Conservation (phyloP, 2,888 invertebrate species). For the Tenthredo amoena region DNA sequence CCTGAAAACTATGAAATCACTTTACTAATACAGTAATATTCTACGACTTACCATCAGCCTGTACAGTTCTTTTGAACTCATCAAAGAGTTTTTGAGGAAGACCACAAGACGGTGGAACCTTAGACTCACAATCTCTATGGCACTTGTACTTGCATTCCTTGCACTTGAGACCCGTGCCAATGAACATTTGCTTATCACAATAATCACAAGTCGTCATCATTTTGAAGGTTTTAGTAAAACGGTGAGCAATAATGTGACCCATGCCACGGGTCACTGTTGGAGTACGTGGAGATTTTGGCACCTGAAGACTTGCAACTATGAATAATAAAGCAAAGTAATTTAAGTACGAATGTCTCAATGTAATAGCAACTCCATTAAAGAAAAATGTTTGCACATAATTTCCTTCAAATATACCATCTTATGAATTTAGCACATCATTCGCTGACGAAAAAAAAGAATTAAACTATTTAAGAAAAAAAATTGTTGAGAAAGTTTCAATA, state of each 20-base stretch:
- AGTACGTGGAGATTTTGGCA: constrained; percentile 87
- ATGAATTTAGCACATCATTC: background rate
- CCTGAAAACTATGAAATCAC: background rate
- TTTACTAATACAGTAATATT: constrained; percentile 38
- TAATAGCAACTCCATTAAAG: background rate
- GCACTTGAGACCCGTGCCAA: constrained; percentile 91
- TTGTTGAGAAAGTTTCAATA: too few species aligned
- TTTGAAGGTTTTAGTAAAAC: constrained; percentile 93
- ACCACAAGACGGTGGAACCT: constrained; percentile 96
- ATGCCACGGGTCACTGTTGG: constrained; percentile 88
- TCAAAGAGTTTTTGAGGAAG: constrained; percentile 92
- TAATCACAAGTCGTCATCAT: constrained; percentile 94
- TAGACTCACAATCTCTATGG: constrained; percentile 92
- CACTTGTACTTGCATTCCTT: constrained; percentile 97
- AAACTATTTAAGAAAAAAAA: background rate
- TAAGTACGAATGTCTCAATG: background rate
- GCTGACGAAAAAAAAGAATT: background rate
- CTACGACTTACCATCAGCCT: constrained; percentile 80
- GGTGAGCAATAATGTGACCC: constrained; percentile 94
- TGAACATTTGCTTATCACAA: constrained; percentile 93
- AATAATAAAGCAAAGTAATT: constrained; percentile 56
- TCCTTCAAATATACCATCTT: background rate
- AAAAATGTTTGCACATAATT: background rate
- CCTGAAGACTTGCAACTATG: constrained; percentile 79
- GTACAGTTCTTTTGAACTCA: constrained; percentile 88